phyloP scores from a whole-genome alignment of 2,113 vertebrate genomes.

The Pachyramphus minor region DNA sequence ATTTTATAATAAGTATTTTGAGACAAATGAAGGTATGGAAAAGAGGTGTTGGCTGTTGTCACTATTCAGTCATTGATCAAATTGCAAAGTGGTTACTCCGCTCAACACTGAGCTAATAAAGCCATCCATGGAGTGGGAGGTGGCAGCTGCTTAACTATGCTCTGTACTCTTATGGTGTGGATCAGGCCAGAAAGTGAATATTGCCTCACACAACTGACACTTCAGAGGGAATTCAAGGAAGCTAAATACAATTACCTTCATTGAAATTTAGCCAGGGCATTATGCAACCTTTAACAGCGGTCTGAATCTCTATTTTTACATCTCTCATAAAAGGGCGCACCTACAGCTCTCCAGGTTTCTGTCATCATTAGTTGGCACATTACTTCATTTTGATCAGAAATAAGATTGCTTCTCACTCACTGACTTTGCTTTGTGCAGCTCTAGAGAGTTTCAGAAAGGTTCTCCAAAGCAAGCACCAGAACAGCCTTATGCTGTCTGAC shows the following conservation, averaged over 20 bases:
- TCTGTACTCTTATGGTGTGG: not conserved
- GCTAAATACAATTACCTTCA: not conserved
- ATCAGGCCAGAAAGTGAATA: not conserved
- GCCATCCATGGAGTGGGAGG: not conserved
- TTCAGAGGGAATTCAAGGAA: not conserved
- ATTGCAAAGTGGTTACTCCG: not conserved
- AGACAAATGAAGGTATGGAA: not conserved
- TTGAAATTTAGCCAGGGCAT: not conserved
- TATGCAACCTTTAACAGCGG: not conserved
- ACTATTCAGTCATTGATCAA: not conserved
- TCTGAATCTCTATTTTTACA: not conserved
- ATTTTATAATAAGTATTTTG: not conserved
- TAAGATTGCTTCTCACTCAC: not conserved
- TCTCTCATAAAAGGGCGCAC: constrained; percentile 2
- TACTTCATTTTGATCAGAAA: constrained; percentile 4
- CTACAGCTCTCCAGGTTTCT: constrained; percentile 18
- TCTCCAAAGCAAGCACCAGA: constrained; percentile 6
- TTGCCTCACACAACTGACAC: not conserved
- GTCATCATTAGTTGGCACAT: not conserved
- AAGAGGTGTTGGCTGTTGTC: not conserved
- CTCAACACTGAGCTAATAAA: not conserved
- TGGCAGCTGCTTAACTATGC: not conserved
- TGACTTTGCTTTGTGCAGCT: constrained; percentile 17
- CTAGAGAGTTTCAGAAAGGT: not conserved
- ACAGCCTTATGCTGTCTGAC: not conserved